Conservation (phyloP, 2,888 invertebrate genomes). For the Euclidia mi region DNA sequence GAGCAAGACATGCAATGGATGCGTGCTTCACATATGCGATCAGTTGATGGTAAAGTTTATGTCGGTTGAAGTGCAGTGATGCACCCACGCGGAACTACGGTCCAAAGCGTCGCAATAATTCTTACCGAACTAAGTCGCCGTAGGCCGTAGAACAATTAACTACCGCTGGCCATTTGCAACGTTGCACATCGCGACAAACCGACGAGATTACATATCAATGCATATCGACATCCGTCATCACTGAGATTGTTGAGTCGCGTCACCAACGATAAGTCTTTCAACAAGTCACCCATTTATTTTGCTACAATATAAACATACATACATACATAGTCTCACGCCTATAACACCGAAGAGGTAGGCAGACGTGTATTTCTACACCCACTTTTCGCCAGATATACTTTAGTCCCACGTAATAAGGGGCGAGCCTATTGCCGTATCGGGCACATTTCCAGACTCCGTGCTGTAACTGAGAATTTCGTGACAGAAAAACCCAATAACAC, state of each 20-base stretch:
- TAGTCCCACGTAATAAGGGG: too few relatives aligned
- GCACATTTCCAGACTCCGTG: too few relatives aligned
- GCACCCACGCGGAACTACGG: constrained; percentile 70
- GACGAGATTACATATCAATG: constrained; percentile 19
- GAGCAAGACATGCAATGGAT: constrained; percentile 31
- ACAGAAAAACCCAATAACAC: too few relatives aligned
- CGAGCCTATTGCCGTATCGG: too few relatives aligned
- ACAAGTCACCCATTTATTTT: too few relatives aligned
- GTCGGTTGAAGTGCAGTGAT: constrained; percentile 59
- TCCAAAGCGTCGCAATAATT: constrained; percentile 63
- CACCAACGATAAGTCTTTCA: background rate
- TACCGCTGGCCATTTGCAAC: constrained; percentile 2
- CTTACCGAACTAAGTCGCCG: constrained; percentile 28
- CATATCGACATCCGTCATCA: constrained; percentile 2
- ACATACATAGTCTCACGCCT: too few relatives aligned
- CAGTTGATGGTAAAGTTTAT: constrained; percentile 33
- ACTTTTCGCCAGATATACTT: too few relatives aligned
- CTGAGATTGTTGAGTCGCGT: background rate
- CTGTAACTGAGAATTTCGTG: too few relatives aligned
- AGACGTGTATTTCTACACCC: too few relatives aligned
- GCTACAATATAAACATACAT: too few relatives aligned
- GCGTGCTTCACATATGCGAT: constrained; percentile 8
- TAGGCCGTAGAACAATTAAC: constrained; percentile 53
- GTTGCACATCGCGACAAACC: constrained; percentile 12
- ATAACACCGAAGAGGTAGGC: too few relatives aligned